These are phyloP conservation scores for Eilema caniola DNA, from an alignment of 2,888 invertebrate genomes.

Conservation along the genomic window DNA sequence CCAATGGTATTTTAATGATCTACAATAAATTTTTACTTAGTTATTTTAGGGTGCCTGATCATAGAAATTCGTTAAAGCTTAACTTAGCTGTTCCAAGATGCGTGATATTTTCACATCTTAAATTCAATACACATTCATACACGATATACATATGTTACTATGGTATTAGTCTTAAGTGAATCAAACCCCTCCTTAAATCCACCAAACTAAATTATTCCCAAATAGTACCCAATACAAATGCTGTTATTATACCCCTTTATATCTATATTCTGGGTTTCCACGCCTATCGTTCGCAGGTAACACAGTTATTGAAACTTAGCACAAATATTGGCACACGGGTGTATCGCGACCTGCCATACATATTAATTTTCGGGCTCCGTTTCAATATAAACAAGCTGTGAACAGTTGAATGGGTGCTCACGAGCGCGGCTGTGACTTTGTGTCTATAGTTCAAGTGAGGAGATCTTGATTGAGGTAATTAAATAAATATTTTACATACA, in stretches of 20 bases:
- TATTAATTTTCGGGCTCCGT: conserved; percentile 78
- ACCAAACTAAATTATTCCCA: conserved; percentile 6
- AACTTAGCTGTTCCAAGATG: too few relatives aligned
- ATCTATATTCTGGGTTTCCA: conserved; percentile 23
- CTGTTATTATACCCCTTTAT: conserved; percentile 25
- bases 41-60: too few relatives aligned
- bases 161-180: too few relatives aligned
- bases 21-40: too few relatives aligned
- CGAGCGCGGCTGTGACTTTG: conserved; percentile 10
- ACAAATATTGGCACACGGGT: conserved; percentile 67
- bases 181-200: neutral
- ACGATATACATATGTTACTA: too few relatives aligned
- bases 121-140: too few relatives aligned
- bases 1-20: too few relatives aligned
- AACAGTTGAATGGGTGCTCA: conserved; percentile 53
- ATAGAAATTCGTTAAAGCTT: too few relatives aligned
- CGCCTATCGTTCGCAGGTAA: conserved; percentile 30
- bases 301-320: conserved; percentile 61
- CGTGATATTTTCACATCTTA: too few relatives aligned
- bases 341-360: conserved; percentile 69
- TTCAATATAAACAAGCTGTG: conserved; percentile 78
- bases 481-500: neutral
- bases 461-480: conserved; percentile 13
- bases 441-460: conserved; percentile 29
- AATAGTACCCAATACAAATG: neutral